Conservation (phyloP, 1,140 invertebrate species). For the Nilaparvata lugens region DNA sequence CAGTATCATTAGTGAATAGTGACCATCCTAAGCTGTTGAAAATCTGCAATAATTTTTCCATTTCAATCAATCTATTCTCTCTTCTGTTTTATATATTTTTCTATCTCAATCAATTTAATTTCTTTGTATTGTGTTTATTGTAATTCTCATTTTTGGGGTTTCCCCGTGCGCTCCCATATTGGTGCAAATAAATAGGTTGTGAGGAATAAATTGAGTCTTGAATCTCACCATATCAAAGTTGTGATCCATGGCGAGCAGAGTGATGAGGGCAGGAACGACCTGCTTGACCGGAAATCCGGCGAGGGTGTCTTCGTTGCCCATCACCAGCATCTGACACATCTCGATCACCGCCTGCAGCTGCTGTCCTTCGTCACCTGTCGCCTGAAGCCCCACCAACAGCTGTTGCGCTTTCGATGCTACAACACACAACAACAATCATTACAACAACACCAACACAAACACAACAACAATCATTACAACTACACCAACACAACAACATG, state of each 20-base stretch:
- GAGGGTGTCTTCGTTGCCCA: conserved; percentile 98
- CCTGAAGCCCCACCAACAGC: conserved; percentile 84
- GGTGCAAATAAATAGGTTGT: too few species aligned
- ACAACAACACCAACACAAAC: neutral
- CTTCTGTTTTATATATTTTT: too few species aligned
- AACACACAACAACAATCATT: conserved; percentile 23
- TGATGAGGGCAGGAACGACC: conserved; percentile 90
- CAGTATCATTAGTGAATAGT: too few species aligned
- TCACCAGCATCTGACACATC: conserved; percentile 97
- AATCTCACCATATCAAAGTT: conserved; percentile 96
- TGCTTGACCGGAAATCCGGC: conserved; percentile 97
- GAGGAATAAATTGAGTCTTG: too few species aligned
- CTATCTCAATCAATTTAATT: too few species aligned
- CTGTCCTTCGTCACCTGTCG: conserved; percentile 89
- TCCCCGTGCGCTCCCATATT: too few species aligned
- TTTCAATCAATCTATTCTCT: too few species aligned
- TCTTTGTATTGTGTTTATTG: too few species aligned
- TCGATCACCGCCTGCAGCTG: conserved; percentile 96
- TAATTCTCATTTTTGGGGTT: too few species aligned
- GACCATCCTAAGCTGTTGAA: too few species aligned
- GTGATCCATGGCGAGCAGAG: conserved; percentile 82
- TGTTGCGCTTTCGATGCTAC: conserved; percentile 88
- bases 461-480: neutral
- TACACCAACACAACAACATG: neutral
- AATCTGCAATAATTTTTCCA: too few species aligned